phyloP scores from a whole-genome alignment of 1,140 invertebrate genomes.

The Drosophila yakuba region DNA sequence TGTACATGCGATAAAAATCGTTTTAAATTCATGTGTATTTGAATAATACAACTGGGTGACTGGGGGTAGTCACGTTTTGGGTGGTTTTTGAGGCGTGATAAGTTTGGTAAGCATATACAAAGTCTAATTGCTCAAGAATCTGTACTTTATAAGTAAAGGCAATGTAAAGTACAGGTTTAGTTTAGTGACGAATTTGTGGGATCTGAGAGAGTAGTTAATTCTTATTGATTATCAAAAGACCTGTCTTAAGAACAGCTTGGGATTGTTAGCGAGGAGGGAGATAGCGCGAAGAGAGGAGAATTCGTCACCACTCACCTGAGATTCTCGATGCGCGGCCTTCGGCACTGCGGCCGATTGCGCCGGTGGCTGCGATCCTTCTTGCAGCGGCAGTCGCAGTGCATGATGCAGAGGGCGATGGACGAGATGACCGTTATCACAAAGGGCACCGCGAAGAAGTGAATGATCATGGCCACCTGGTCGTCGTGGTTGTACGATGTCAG shows the following conservation, averaged over 20 bases:
- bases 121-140: not conserved
- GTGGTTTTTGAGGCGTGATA: not conserved
- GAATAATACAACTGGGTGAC: constrained; percentile 7
- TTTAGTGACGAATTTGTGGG: accelerated
- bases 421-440: constrained; percentile 93
- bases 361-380: constrained; percentile 85
- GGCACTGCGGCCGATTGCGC: constrained; percentile 85
- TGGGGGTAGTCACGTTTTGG: not conserved
- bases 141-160: too few relatives aligned
- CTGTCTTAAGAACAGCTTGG: too few relatives aligned
- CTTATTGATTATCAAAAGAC: not conserved
- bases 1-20: constrained; percentile 16
- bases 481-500: constrained; percentile 92
- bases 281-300: too few relatives aligned
- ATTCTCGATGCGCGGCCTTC: constrained; percentile 86
- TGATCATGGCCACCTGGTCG: constrained; percentile 91
- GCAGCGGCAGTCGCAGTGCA: constrained; percentile 92
- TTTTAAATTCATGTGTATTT: constrained; percentile 35
- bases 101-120: not conserved
- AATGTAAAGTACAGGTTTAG: too few relatives aligned
- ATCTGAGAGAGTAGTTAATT: too few relatives aligned
- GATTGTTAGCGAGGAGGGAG: not conserved
- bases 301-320: constrained; percentile 85
- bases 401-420: constrained; percentile 92
- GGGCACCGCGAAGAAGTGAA: constrained; percentile 92